phyloP scores from a whole-genome alignment of 1,140 invertebrate genomes.

The Diachasmimorpha longicaudata region DNA sequence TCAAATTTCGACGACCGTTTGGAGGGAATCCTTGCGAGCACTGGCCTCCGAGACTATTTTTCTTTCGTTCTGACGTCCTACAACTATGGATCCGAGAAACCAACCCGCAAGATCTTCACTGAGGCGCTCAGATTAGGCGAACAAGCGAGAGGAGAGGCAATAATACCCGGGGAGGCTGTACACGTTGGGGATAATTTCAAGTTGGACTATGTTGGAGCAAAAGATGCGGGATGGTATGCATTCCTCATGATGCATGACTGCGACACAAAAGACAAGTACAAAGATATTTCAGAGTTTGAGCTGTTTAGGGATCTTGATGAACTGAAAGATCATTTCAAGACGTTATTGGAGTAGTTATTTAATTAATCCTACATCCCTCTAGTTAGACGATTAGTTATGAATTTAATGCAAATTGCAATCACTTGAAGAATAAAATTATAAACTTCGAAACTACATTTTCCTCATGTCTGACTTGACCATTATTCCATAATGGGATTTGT shows the following conservation, averaged over 20 bases:
- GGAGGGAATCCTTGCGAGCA: constrained; percentile 69
- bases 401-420: background rate
- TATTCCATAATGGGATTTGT: too few species aligned
- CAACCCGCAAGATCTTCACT: constrained; percentile 75
- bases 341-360: background rate
- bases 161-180: constrained; percentile 69
- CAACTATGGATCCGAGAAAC: constrained; percentile 76
- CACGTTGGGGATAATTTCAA: constrained; percentile 82
- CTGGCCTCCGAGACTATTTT: constrained; percentile 73
- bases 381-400: background rate
- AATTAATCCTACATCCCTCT: background rate
- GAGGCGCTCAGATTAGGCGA: constrained; percentile 67
- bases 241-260: constrained; percentile 64
- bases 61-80: constrained; percentile 83
- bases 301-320: constrained; percentile 43
- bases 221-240: constrained; percentile 76
- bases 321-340: constrained; percentile 38
- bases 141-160: constrained; percentile 35
- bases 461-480: too few species aligned
- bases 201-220: constrained; percentile 81
- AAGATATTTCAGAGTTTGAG: constrained; percentile 20
- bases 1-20: constrained; percentile 89
- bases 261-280: constrained; percentile 23
- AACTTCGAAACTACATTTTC: background rate
- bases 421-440: background rate